Percentiles rank a stretch among this genome's conserved stretches.
phyloP scores from a whole-genome alignment of 1,140 invertebrate genomes.

The Steinernema khuongi region DNA sequence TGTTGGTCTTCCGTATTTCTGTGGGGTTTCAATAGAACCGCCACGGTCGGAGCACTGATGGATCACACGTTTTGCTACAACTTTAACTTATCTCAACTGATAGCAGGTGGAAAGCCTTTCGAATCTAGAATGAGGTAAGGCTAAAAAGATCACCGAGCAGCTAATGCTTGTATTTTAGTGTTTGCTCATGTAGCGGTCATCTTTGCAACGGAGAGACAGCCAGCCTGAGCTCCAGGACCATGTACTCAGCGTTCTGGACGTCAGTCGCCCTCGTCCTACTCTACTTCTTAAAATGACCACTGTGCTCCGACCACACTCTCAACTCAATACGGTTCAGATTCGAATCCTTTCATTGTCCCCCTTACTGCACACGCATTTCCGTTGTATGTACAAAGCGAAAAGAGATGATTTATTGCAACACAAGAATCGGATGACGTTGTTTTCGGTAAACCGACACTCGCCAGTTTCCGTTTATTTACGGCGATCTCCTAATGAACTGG shows the following conservation, averaged over 20 bases:
- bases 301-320: not conserved
- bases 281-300: not conserved
- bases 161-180: conserved; percentile 38
- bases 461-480: not conserved
- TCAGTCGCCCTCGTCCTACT: conserved; percentile 4
- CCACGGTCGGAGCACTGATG: conserved; percentile 29
- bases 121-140: conserved; percentile 45
- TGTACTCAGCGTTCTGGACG: conserved; percentile 11
- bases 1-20: conserved; percentile 42
- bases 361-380: not conserved
- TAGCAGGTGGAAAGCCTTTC: conserved; percentile 35
- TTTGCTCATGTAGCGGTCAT: conserved; percentile 45
- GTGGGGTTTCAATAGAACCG: conserved; percentile 45
- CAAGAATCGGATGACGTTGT: not conserved
- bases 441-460: not conserved
- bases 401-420: not conserved
- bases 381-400: conserved; percentile 10
- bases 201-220: conserved; percentile 43
- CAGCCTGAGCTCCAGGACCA: not conserved
- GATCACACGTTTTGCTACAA: conserved; percentile 43
- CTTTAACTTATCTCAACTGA: conserved; percentile 43
- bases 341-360: not conserved
- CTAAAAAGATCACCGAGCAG: conserved; percentile 22
- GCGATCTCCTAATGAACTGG: not conserved
- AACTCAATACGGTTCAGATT: conserved; percentile 8